Evolutionary conservation across 2,113 vertebrate species (phyloP).

Genomic region (Ammospiza caudacuta): DNA sequence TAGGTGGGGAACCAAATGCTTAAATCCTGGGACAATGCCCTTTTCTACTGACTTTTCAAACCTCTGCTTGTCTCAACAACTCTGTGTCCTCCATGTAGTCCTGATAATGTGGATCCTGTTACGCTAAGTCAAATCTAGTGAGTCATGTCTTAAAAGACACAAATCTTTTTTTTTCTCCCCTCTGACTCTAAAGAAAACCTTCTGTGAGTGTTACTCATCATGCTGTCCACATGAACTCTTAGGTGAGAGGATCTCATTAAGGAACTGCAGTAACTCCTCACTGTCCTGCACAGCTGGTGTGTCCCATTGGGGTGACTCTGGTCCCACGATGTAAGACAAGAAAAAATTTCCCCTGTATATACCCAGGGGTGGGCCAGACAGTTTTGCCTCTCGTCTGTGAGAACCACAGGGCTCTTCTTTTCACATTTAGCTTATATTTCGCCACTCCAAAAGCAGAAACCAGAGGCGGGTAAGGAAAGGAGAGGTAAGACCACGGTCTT

Average conservation of each 20-base stretch:
- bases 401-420: neutral
- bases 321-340: neutral
- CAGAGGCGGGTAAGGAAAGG: neutral
- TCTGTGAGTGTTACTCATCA: neutral
- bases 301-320: neutral
- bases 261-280: neutral
- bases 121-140: neutral
- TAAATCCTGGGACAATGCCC: neutral
- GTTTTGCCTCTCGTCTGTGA: neutral
- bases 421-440: neutral
- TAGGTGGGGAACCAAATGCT: neutral
- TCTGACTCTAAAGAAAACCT: neutral
- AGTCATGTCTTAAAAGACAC: neutral
- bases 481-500: neutral
- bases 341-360: neutral
- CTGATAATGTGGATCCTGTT: neutral
- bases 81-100: neutral
- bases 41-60: neutral
- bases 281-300: neutral
- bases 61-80: neutral
- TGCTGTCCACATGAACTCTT: neutral
- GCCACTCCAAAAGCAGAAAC: neutral
- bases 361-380: neutral
- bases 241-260: rapidly evolving
- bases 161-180: neutral